A percentile compares a stretch with the other conserved stretches of the same genome.
Evolutionary conservation across 1,140 invertebrate genomes (phyloP).

Genomic region (Saccostrea glomerata): DNA sequence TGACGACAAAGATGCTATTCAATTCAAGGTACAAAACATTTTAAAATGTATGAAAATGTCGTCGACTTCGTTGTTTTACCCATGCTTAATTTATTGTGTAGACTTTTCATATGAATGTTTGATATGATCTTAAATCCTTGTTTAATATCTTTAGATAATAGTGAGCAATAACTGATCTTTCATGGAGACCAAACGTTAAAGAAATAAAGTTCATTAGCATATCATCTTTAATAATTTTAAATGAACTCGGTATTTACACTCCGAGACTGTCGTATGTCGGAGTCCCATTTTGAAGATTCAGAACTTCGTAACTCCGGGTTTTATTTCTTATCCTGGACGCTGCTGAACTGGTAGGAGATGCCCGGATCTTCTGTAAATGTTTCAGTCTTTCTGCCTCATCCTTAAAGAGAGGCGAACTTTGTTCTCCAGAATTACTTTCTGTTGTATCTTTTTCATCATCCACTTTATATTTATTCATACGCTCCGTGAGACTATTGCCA

Average conservation of each 20-base stretch:
- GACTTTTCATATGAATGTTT: background rate
- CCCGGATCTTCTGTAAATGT: conserved; percentile 7
- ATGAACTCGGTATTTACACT: background rate
- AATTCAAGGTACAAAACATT: no score
- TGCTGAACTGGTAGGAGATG: conserved; percentile 31
- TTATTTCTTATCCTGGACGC: conserved; percentile 19
- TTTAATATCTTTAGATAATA: background rate
- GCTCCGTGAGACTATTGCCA: background rate
- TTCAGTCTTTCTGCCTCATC: conserved; percentile 20
- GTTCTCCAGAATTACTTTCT: background rate
- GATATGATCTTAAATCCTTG: background rate
- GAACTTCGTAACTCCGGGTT: background rate
- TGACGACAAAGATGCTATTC: no score
- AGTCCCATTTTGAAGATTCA: background rate
- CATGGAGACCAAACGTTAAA: background rate
- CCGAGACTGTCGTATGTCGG: background rate
- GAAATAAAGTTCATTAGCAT: background rate
- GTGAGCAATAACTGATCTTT: background rate
- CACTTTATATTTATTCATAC: conserved; percentile 29
- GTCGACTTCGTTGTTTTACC: no score
- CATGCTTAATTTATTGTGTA: no score
- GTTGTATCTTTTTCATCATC: conserved; percentile 1
- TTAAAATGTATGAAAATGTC: no score
- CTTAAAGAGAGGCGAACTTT: background rate
- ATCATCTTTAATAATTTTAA: background rate